Evolutionary conservation across 2,113 vertebrate species (phyloP).

Genomic region (Saccopteryx leptura): DNA sequence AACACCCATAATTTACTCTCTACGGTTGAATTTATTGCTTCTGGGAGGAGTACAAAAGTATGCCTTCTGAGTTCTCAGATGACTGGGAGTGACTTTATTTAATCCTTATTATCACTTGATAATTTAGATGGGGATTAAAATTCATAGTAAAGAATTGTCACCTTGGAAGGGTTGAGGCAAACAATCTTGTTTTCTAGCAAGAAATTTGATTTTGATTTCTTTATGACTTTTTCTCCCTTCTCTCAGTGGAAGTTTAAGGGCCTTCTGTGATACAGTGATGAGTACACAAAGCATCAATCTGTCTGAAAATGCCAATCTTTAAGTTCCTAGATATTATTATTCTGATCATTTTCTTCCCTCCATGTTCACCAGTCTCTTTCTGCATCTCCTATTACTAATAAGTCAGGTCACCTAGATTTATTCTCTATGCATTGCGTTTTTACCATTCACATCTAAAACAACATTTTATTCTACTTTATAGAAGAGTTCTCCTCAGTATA

Average conservation of each 20-base stretch:
- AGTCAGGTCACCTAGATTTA: background rate
- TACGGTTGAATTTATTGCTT: background rate
- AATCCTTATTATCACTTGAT: background rate
- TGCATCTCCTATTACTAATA: background rate
- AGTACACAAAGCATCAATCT: background rate
- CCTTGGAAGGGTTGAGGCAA: background rate
- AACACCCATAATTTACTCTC: background rate
- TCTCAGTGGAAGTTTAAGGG: background rate
- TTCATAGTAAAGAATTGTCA: background rate
- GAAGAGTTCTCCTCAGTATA: background rate
- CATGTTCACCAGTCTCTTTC: background rate
- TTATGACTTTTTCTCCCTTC: background rate
- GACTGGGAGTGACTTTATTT: background rate
- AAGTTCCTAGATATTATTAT: background rate
- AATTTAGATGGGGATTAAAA: constrained; percentile 9
- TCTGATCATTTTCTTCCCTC: background rate
- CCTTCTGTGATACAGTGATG: background rate
- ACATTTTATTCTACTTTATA: background rate
- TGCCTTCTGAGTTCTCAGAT: background rate
- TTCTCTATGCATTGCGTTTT: background rate
- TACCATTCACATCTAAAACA: background rate
- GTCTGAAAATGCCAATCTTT: background rate
- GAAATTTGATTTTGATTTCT: background rate
- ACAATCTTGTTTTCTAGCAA: background rate
- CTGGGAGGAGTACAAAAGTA: background rate